Percentiles rank a stretch among this genome's conserved stretches.
These are phyloP conservation scores for Typhlomys cinereus DNA, from an alignment of 2,113 vertebrate species.

Conservation along the genomic window DNA sequence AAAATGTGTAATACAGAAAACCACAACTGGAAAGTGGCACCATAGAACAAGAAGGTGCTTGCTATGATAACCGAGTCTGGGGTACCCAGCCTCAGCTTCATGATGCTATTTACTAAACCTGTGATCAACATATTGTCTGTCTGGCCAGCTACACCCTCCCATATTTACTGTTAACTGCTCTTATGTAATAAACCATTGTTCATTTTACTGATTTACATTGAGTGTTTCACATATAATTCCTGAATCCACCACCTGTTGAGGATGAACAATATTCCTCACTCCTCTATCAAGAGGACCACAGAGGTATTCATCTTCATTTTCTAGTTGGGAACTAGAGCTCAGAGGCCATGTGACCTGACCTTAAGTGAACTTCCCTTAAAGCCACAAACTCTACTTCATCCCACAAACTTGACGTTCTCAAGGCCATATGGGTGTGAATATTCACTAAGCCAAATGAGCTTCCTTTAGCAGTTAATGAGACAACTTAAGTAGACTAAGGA, in stretches of 20 bases:
- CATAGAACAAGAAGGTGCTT: background rate
- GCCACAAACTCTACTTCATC: background rate
- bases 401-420: background rate
- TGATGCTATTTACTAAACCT: background rate
- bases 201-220: background rate
- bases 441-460: background rate
- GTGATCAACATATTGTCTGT: background rate
- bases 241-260: background rate
- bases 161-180: background rate
- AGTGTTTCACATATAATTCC: background rate
- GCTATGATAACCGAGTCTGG: background rate
- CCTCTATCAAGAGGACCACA: background rate
- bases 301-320: no score
- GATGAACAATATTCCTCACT: no score
- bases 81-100: background rate
- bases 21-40: background rate
- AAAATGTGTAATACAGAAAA: no score
- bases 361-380: background rate
- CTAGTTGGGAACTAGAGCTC: background rate
- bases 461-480: background rate
- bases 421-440: background rate
- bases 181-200: background rate
- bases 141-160: background rate
- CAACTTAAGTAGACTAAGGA: background rate
- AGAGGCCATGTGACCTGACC: background rate